These are phyloP conservation scores for Candidula unifasciata DNA, from an alignment of 2,888 invertebrate genomes.

Conservation along the genomic window DNA sequence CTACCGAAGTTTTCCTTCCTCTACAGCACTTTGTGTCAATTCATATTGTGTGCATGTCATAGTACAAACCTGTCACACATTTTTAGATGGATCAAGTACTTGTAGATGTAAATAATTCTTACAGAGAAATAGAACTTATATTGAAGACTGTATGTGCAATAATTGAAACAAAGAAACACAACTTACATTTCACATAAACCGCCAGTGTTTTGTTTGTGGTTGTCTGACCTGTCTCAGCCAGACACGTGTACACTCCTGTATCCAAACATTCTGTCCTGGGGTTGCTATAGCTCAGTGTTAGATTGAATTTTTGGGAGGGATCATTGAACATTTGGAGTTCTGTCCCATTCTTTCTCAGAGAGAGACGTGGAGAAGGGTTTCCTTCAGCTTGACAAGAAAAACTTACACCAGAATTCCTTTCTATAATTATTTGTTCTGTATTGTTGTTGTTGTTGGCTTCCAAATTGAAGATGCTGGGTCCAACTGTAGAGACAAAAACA, in stretches of 20 bases:
- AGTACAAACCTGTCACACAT: no score
- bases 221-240: background rate
- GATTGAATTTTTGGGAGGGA: background rate
- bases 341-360: background rate
- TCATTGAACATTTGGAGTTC: background rate
- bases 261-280: background rate
- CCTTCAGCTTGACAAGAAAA: conserved; percentile 7
- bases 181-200: conserved; percentile 4
- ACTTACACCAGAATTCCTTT: background rate
- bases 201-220: background rate
- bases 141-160: no score
- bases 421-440: background rate
- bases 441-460: background rate
- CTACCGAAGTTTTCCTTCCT: no score
- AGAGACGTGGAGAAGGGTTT: background rate
- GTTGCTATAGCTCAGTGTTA: background rate
- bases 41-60: no score
- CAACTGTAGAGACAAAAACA: background rate
- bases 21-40: no score
- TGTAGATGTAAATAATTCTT: no score
- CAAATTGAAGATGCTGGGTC: background rate
- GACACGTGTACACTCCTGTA: background rate
- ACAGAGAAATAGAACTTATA: no score
- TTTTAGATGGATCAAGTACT: no score
- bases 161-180: background rate